phyloP scores from a whole-genome alignment of 30 jellyfish, hydroid and myxozoan genomes.

The Aurelia sp. region DNA sequence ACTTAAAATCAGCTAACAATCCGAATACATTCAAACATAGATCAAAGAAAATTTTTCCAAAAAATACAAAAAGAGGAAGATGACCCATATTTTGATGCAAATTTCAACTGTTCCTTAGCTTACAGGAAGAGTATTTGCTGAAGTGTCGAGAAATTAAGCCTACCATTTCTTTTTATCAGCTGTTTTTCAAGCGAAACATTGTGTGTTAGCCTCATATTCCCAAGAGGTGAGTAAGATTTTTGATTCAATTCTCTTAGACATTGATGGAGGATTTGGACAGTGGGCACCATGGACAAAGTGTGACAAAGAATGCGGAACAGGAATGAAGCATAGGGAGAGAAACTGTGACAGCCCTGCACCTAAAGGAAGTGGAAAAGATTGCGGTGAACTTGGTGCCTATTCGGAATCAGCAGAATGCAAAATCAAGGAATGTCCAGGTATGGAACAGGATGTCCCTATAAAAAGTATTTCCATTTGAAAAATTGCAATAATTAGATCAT shows the following conservation, averaged over 20 bases:
- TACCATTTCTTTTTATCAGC: no score
- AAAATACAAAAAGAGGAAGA: no score
- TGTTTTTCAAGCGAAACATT: no score
- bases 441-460: not conserved
- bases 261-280: not conserved
- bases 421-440: slow-evolving; percentile 64
- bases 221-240: not conserved
- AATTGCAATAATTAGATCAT: not conserved
- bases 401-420: slow-evolving; percentile 35
- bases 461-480: not conserved
- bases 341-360: slow-evolving; percentile 55
- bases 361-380: slow-evolving; percentile 26
- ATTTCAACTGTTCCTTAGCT: no score
- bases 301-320: slow-evolving; percentile 70
- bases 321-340: slow-evolving; percentile 42
- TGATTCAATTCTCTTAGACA: not conserved
- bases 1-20: no score
- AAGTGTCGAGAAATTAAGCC: no score
- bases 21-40: no score
- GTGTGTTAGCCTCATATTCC: no score
- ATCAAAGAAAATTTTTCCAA: no score
- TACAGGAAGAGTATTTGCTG: no score
- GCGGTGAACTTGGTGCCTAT: slow-evolving; percentile 47
- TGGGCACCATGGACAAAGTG: slow-evolving; percentile 63
- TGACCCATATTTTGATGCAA: no score